These are phyloP conservation scores for Caenorhabditis doughertyi DNA, from an alignment of 2,888 invertebrate species.

Conservation along the genomic window DNA sequence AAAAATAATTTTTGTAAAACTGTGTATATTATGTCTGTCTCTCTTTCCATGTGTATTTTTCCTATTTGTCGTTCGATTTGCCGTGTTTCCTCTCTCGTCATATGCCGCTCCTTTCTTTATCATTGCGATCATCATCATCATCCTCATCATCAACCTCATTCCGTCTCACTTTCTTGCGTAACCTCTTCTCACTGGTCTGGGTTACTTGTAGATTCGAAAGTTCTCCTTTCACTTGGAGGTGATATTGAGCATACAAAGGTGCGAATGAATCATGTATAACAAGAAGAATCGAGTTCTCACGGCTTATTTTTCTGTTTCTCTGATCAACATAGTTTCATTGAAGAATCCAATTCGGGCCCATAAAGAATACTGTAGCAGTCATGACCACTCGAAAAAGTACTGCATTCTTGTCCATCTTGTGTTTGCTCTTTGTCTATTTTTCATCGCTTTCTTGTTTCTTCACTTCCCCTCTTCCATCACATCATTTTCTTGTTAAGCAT, in stretches of 20 bases:
- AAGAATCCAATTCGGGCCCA: neutral
- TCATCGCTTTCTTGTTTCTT: neutral
- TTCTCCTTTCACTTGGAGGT: neutral
- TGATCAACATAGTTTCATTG: neutral
- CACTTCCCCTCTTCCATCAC: conserved; percentile 7
- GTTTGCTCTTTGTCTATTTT: conserved; percentile 3
- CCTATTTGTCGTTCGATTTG: conserved; percentile 42
- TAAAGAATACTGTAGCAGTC: conserved; percentile 22
- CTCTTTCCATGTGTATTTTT: conserved; percentile 13
- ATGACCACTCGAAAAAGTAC: conserved; percentile 40
- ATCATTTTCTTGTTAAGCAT: conserved; percentile 19
- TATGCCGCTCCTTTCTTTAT: conserved; percentile 57
- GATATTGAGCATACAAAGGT: conserved; percentile 34
- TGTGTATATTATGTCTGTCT: conserved; percentile 1
- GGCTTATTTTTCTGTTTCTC: conserved; percentile 2
- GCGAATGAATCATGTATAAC: conserved; percentile 36
- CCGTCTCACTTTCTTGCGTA: conserved; percentile 3
- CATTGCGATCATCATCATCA: conserved; percentile 35
- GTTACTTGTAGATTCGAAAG: conserved; percentile 43
- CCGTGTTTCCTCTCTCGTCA: conserved; percentile 24
- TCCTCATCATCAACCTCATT: neutral
- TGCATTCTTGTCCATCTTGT: neutral
- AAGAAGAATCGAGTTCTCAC: neutral
- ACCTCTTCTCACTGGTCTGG: neutral
- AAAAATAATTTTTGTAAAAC: conserved; percentile 11